Base-by-base conservation (phyloP, 2,113 vertebrate species). In the Platichthys flesus region DNA sequence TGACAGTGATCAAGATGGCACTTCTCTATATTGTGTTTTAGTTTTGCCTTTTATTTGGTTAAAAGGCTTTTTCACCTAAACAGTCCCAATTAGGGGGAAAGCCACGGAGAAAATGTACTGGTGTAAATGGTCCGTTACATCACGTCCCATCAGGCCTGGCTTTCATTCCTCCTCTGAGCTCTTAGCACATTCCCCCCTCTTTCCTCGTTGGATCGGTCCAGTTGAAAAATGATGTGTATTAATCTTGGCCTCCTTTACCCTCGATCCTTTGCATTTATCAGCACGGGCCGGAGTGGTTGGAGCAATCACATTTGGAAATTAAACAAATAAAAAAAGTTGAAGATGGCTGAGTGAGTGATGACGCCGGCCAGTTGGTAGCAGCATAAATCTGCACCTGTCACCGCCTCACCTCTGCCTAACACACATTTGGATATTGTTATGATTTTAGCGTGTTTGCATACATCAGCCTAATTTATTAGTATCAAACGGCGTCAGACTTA, bases 391-490 rank as follows among this genome's bases (percentile, higher is more conserved):
- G 47, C 5, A 0, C 55, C 78, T 60, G 86, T 88, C 80, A 65
- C 35, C 76, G 23, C 54, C 76, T 74, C 74, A 74, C 79, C 79
- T 78, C 74, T 75, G 78, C 84, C 72, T 71, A 31, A 28, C 31
- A 83, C 83, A 82, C 82, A 74, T 85, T 90, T 83, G 63, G 81
- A 89, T 86, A 90, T 91, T 88, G 86, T 90, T 91, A 88, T 87
- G 87, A 91, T 91, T 90, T 92, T 88, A 88, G 75, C 42, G 79
- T 90, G 88, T 90, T 90, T 89, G 87, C 88, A 90, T 90, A 87
- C 82, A 83, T 90, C 85, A 86, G 90, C 59, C 80, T 94, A 92
- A 93, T 94, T 93, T 94, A 94, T 94, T 92, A 92, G 90, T 85
- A 87, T 89, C 88, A 91, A 91, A 88, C 89, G 79, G 80, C 88